Evolutionary conservation across 2,113 vertebrate genomes (phyloP), one percentile per base, ranked within the genome.

Genomic region (Ictidomys tridecemlineatus): DNA sequence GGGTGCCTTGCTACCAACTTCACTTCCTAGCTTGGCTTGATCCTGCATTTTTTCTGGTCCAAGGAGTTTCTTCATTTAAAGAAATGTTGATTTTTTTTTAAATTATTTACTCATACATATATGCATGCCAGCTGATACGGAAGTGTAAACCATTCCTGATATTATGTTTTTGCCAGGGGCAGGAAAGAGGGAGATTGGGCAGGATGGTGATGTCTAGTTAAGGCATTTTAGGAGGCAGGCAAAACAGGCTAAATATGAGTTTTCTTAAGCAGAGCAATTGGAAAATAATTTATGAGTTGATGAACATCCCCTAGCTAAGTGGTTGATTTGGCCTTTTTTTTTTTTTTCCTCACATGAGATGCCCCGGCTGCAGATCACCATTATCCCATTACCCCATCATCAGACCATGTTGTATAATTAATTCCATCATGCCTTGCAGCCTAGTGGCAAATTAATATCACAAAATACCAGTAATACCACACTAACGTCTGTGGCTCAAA

Each of bases 381-480:
- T 58, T 72, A 93, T 39, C 24, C 53, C 63, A 48, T 69, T 56
- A 93, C 53, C 22, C 58, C 11, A 1, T 80, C 24, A 58, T 58
- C 34, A 26, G 42, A 28, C 58, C 37, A 61, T 53, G 16, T n/a
- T 67, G 39, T 11, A 10, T 74, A 53, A 80, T 89, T 89, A 73
- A 89, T 80, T 89, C 39, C 90, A 14, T 61, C 93, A 85, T 51
- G 34, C 56, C 95, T 77, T 56, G 42, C 0, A 0, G 37, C 48
- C 78, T 4, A 67, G 39, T 77, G 69, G 90, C 39, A 95, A 93
- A 70, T n/a, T 61, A n/a, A 91, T 83, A 94, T 12, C 92, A 95
- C 78, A 98, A 76, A 96, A 89, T 16, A 91, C 51, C 30, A 70
- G 28, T 85, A 94, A 87, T 51, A 91, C 53, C 91, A 79, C 58